phyloP scores from a whole-genome alignment of 2,888 invertebrate genomes.

The Zygaena filipendulae region DNA sequence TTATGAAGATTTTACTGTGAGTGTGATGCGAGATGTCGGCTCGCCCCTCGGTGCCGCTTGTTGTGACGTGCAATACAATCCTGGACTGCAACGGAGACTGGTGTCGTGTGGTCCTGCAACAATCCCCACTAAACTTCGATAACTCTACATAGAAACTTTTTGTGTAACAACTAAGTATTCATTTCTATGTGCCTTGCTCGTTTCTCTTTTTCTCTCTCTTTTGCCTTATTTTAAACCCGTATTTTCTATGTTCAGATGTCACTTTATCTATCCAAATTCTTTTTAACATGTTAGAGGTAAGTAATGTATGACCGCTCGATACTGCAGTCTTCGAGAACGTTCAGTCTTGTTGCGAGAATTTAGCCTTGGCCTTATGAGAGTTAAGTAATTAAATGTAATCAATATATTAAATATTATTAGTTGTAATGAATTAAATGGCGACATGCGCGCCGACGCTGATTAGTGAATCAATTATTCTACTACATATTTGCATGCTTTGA shows the following conservation, averaged over 20 bases:
- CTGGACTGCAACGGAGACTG: slow-evolving; percentile 30
- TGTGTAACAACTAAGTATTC: no score
- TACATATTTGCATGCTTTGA: slow-evolving; percentile 69
- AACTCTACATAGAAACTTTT: no score
- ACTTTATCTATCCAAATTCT: no score
- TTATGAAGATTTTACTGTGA: slow-evolving; percentile 23
- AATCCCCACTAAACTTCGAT: no score
- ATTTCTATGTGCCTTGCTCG: slow-evolving; percentile 43
- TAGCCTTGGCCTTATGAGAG: slow-evolving; percentile 69
- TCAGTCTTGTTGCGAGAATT: slow-evolving; percentile 64
- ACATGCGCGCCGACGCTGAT: slow-evolving; percentile 52
- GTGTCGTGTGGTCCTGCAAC: neutral
- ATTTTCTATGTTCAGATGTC: neutral
- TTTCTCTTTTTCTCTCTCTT: neutral
- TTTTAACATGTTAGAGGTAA: no score
- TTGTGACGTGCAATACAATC: slow-evolving; percentile 31
- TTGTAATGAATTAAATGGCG: slow-evolving; percentile 43
- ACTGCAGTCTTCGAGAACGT: no score
- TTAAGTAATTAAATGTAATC: slow-evolving; percentile 64
- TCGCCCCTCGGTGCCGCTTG: slow-evolving; percentile 30
- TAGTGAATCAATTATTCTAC: slow-evolving; percentile 61
- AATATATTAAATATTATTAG: slow-evolving; percentile 51
- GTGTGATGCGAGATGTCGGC: slow-evolving; percentile 25
- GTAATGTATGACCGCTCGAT: no score
- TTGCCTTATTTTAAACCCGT: neutral